phyloP scores from a whole-genome alignment of 1,140 invertebrate genomes.

The Tenebrio molitor region DNA sequence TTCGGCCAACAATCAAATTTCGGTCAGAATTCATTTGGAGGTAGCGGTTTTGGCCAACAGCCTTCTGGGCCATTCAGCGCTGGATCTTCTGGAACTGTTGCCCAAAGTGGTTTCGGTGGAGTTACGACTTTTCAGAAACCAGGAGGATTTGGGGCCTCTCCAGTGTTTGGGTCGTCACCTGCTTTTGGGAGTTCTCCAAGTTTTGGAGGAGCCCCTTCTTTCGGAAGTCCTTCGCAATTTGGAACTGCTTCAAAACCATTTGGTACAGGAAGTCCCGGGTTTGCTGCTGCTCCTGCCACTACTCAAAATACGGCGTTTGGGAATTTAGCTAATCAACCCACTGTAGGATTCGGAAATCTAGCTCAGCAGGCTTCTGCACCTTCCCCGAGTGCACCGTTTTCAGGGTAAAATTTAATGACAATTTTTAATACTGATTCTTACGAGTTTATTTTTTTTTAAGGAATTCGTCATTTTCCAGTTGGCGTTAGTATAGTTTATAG shows the following conservation, averaged over 20 bases:
- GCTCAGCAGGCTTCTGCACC: slow-evolving; percentile 67
- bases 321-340: slow-evolving; percentile 70
- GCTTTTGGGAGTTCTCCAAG: slow-evolving; percentile 67
- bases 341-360: slow-evolving; percentile 72
- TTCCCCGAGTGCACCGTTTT: slow-evolving; percentile 65
- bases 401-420: no score
- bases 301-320: slow-evolving; percentile 70
- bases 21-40: slow-evolving; percentile 51
- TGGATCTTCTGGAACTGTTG: slow-evolving; percentile 62
- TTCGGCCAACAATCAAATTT: slow-evolving; percentile 57
- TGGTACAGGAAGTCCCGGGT: slow-evolving; percentile 59
- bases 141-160: slow-evolving; percentile 66
- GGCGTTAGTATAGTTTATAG: slow-evolving; percentile 61
- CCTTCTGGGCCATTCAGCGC: slow-evolving; percentile 59
- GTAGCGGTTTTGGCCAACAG: slow-evolving; percentile 37
- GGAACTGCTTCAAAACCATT: slow-evolving; percentile 68
- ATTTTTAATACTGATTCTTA: no score
- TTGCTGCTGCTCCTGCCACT: slow-evolving; percentile 58
- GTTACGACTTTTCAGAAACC: slow-evolving; percentile 58
- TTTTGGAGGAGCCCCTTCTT: slow-evolving; percentile 69
- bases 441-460: slow-evolving; percentile 52
- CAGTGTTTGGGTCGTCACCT: slow-evolving; percentile 67
- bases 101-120: slow-evolving; percentile 63
- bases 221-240: slow-evolving; percentile 70
- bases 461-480: slow-evolving; percentile 63